Evolutionary conservation across 2,888 invertebrate genomes (phyloP).

Genomic region (Agrotis puta): DNA sequence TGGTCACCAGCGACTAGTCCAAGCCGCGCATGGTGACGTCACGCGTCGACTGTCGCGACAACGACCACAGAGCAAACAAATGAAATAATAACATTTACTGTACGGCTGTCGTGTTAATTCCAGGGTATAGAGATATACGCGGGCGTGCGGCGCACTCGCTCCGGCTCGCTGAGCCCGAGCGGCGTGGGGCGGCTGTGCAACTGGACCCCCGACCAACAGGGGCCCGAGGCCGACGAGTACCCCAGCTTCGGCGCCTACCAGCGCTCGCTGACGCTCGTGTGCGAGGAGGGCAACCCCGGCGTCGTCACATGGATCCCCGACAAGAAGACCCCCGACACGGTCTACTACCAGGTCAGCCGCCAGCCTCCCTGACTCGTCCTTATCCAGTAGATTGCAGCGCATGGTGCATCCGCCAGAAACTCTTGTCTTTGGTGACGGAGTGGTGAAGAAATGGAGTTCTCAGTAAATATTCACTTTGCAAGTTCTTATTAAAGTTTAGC

Average conservation of each 20-base stretch:
- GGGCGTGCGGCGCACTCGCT: conserved; percentile 93
- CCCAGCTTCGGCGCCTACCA: conserved; percentile 97
- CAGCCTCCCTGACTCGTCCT: background rate
- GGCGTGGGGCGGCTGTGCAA: conserved; percentile 96
- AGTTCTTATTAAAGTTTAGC: background rate
- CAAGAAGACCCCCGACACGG: conserved; percentile 96
- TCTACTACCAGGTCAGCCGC: conserved; percentile 95
- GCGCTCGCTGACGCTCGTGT: conserved; percentile 95
- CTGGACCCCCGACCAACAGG: conserved; percentile 95
- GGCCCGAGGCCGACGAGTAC: conserved; percentile 95
- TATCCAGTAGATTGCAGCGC: background rate
- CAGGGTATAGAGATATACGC: conserved; percentile 96
- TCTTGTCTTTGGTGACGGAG: background rate
- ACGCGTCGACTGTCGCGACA: too few species aligned
- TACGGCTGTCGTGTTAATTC: too few species aligned
- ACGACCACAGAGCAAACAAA: too few species aligned
- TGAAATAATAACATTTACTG: background rate
- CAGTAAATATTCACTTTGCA: too few species aligned
- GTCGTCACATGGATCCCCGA: conserved; percentile 97
- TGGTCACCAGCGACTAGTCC: too few species aligned
- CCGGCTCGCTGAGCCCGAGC: conserved; percentile 93
- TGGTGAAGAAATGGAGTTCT: conserved; percentile 5
- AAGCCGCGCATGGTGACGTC: too few species aligned
- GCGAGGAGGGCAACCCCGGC: conserved; percentile 96
- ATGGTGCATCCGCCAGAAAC: conserved; percentile 5